These are phyloP conservation scores for Abramis brama DNA, from an alignment of 2,113 vertebrate genomes.

Conservation along the genomic window DNA sequence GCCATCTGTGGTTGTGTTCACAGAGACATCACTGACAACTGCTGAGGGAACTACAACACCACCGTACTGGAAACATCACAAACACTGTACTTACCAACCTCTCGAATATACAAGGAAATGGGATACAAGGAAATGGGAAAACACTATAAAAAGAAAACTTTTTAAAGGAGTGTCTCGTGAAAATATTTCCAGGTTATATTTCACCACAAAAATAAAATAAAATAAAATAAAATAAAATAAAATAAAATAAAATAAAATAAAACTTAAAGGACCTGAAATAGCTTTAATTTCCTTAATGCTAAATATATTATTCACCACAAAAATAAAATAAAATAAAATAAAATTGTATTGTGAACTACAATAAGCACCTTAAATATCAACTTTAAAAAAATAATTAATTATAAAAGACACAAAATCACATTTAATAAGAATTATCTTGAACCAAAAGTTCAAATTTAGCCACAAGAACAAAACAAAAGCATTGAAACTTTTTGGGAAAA, in stretches of 20 bases:
- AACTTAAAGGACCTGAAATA: too few relatives aligned
- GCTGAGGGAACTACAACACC: neutral
- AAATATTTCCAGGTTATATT: too few relatives aligned
- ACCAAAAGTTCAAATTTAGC: neutral
- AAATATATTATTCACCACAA: too few relatives aligned
- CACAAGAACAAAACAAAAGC: neutral
- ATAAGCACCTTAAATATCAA: neutral
- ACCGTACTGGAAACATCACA: neutral
- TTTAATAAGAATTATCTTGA: neutral
- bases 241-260: too few relatives aligned
- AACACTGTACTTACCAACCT: neutral
- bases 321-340: too few relatives aligned
- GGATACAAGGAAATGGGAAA: too few relatives aligned
- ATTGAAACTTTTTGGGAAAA: neutral
- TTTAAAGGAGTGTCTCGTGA: too few relatives aligned
- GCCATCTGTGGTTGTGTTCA: conserved; percentile 13
- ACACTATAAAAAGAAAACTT: neutral
- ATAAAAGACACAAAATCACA: neutral
- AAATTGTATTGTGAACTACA: neutral
- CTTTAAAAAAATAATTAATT: neutral
- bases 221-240: too few relatives aligned
- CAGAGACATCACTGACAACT: neutral
- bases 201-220: too few relatives aligned
- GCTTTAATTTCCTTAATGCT: too few relatives aligned
- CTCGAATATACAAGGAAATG: neutral